Percentiles rank a stretch among this genome's conserved stretches.
These are phyloP conservation scores for Chaunax sp. DNA, from an alignment of 2,797 vertebrate species.

Conservation along the genomic window DNA sequence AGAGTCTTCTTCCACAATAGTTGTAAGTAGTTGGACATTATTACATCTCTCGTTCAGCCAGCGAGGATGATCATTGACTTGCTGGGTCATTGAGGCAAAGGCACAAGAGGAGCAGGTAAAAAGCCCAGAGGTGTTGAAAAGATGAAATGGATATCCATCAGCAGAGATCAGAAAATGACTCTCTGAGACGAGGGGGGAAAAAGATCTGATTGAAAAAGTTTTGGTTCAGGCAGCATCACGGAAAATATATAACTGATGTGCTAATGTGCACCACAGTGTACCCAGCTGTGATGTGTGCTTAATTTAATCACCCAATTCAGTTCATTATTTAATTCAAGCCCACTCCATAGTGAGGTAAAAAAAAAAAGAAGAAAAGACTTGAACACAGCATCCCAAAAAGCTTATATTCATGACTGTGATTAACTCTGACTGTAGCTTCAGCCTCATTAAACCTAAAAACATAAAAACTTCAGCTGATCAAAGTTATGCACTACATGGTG, in stretches of 20 bases:
- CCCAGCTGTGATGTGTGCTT: background rate
- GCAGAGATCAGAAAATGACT: constrained; percentile 39
- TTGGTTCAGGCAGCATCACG: constrained; percentile 5
- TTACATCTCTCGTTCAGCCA: constrained; percentile 28
- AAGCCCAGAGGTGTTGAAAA: constrained; percentile 36
- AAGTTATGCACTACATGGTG: background rate
- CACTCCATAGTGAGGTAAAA: background rate
- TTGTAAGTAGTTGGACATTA: constrained; percentile 20
- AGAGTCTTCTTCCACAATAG: background rate
- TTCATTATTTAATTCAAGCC: background rate
- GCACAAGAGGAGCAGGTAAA: constrained; percentile 26
- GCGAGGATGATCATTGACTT: constrained; percentile 20
- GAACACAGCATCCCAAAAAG: background rate
- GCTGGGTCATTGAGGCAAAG: constrained; percentile 41
- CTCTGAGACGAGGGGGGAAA: background rate
- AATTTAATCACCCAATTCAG: background rate
- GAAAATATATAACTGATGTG: constrained; percentile 13
- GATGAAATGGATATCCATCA: constrained; percentile 45
- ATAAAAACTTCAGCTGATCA: background rate
- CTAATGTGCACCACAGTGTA: background rate
- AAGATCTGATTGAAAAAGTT: constrained; percentile 7
- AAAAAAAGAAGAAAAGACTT: no score
- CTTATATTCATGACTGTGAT: background rate
- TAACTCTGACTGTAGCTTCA: background rate
- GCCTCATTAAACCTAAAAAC: background rate